Evolutionary conservation across 2,797 vertebrate genomes (phyloP), one percentile per base, ranked within the genome.

Genomic region (Coilia nasus): DNA sequence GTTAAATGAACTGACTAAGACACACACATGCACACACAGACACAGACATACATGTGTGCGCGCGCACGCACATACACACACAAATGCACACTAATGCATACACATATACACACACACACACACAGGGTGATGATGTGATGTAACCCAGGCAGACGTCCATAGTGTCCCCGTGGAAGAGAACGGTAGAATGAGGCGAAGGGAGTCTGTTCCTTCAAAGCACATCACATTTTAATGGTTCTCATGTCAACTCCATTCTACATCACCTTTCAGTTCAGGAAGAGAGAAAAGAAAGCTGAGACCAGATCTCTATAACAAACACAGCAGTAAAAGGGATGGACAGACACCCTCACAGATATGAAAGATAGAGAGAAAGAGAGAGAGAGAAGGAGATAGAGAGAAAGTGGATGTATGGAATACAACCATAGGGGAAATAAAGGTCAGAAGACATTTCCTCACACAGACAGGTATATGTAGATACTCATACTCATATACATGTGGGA

Each of bases 161-260:
- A 6, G 67, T 75, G 28, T 75, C 12, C 25, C 67, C 12, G 6
- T 75, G 28, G 14, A 31, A 1, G 3, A 67, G 62, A 25, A 67
- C n/a, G 15, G 7, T 67, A 82, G 35, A 88, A 86, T 84, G 86
- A 83, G 59, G 62, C 81, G 71, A 85, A 17, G 50, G 44, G 23
- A 62, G 78, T 25, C 41, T 23, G 59, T 88, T 89, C 83, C 85
- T 87, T 91, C 89, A 89, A 90, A 88, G 84, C 91, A 92, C 87
- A 67, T 91, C 88, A 91, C 91, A 91, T 91, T 90, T 92, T 93
- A 92, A 92, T 92, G 87, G 62, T 81, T 85, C 35, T 88, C 64
- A 15, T 85, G 89, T 90, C 87, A 87, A 89, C 90, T 87, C 87
- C 85, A 84, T 89, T 91, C 91, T 89, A 92, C 90, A 92, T 86